Evolutionary conservation across 2,888 invertebrate species (phyloP), one percentile per base, ranked within the genome.

Genomic region (Andricus quercusramuli): DNA sequence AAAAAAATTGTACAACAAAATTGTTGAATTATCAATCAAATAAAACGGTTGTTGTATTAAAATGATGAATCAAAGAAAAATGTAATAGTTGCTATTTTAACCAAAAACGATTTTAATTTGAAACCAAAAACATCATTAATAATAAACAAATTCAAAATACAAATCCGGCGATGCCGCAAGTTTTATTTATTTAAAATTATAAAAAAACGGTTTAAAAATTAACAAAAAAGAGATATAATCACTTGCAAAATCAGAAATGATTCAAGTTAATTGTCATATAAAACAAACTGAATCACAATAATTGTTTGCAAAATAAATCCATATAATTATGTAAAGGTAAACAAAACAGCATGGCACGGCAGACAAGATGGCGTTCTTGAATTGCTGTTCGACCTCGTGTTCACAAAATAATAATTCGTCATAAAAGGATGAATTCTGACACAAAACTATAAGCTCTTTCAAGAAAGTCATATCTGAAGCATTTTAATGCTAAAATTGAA

Each of bases 311-410:
- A 22, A 56, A 70, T 17, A 70, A 51, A 70, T 15, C 15, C 3
- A 47, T 47, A 47, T 15, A 44, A 44, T 70, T 70, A 70, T 70
- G 51, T 74, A 74, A 74, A 74, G 29, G 29, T 56, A 56, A 56
- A 74, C 51, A 70, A 9, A 74, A 56, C 17, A 44, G 74, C 74
- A 74, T 56, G 51, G 32, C 29, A 25, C 15, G 11, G 32, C 32
- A 25, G 11, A 4, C 32, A 74, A 74, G 32, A 74, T 56, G 70
- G 56, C 37, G 17, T 37, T 32, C 74, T 22, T 51, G n/a, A 32
- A 11, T n/a, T 11, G 1, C 20, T 51, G 25, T 20, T 29, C 51
- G 20, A 74, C 56, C 29, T 56, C 74, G 32, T 74, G 74, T 17
- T 51, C 51, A 4, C n/a, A 74, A 32, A 32, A 4, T 56, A n/a